Evolutionary conservation across 1,140 invertebrate genomes (phyloP), one percentile per base, ranked within the genome.

Genomic region (Achroia grisella): DNA sequence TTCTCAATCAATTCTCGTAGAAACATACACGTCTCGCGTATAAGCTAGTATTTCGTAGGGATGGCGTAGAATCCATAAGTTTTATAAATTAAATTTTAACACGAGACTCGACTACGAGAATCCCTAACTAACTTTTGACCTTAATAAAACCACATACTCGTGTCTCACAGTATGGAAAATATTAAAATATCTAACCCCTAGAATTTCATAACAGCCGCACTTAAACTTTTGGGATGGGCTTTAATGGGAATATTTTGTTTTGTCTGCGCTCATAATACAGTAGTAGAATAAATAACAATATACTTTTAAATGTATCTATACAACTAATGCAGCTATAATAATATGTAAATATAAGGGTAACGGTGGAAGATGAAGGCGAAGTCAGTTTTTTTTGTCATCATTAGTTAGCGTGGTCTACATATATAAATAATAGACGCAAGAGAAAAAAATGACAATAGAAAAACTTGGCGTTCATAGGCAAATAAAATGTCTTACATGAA

Each of bases 121-220:
- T 17, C 32, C 31, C 31, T 34, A 36, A 44, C 42, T 36, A 44
- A 36, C 33, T 44, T 44, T 13, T 36, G 27, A 44, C 42, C 42
- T 36, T 44, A 44, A 36, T 44, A 36, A 36, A 44, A 44, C 17
- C 17, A 23, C 17, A 2, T 23, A 23, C 42, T 44, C 42, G 11
- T 15, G 23, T 36, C 23, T 36, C 13, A 10, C 23, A 33, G 23
- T 13, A 10, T 33, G 12, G 33, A 36, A 36, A 44, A 27, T 35
- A 44, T 44, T 37, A 44, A 37, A 44, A 44, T 44, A 44, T 44
- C n/a, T n/a, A n/a, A n/a, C 27, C 27, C 42, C 17, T 37, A 17
- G 33, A 44, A 44, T 44, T 44, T 44, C 42, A 44, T 44, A 44
- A 44, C 42, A 44, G 23, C 39, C 39, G 28, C 39, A 40, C 17